Evolutionary conservation across 2,888 invertebrate genomes (phyloP), one percentile per base, ranked within the genome.

Genomic region (Agrochola lychnidis): DNA sequence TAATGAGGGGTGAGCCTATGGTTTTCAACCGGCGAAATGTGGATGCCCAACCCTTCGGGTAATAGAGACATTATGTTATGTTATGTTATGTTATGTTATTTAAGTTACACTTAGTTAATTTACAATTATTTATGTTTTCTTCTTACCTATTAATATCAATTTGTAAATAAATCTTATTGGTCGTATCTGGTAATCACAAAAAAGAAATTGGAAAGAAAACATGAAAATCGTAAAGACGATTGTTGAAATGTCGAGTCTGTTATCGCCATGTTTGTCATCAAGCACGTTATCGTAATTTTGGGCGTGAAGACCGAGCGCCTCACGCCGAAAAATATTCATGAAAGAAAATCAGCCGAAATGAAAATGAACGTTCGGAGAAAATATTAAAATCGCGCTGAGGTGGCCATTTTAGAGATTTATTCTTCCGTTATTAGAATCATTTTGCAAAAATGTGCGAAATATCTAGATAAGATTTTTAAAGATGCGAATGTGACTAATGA

Each of bases 241-340:
- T 56, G 72, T 53, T 36, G 72, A 62, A 66, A 62, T 59, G 57
- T 16, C 14, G 42, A 14, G 25, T n/a, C n/a, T 51, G 59, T 61
- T 78, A 82, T 83, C 82, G 76, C 36, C 36, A 70, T 70, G 83
- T 83, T 80, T 80, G 70, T 83, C 66, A 80, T 77, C 70, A 76
- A 70, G 70, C 67, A 70, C 73, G 63, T 66, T 74, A 76, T 84
- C 61, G 74, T 64, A 63, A 81, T 69, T 84, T 40, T 51, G 71
- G 69, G 61, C 80, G 80, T 83, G 48, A 79, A 59, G 42, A 69
- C 59, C 70, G 53, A 45, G 67, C 36, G 51, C 25, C 59, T 76
- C 63, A 79, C 70, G 40, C 67, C 53, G 68, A 71, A 70, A 73
- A 79, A 73, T 83, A 80, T 73, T 77, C 73, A 80, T 59, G 53